These are phyloP conservation scores for Ligdia adustata DNA, from an alignment of 2,888 invertebrate genomes.

Conservation along the genomic window DNA sequence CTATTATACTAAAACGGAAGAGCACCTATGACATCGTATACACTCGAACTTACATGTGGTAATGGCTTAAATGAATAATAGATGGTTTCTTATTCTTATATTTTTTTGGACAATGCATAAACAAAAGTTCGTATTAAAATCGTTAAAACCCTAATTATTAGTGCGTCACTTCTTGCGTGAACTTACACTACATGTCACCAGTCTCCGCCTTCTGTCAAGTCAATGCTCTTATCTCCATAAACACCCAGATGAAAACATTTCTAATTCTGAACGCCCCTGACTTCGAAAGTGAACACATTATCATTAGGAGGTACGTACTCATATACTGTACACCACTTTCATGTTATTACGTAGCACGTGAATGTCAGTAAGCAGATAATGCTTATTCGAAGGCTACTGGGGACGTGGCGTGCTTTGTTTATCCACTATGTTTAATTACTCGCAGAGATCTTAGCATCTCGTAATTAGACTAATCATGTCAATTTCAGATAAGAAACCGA, in stretches of 20 bases:
- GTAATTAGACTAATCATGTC: conserved; percentile 26
- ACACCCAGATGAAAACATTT: conserved; percentile 26
- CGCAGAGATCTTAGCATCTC: conserved; percentile 20
- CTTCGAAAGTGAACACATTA: conserved; percentile 37
- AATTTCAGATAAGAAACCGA: conserved; percentile 56
- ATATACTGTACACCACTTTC: conserved; percentile 47
- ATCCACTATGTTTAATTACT: conserved; percentile 29
- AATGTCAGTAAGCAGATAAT: conserved; percentile 10
- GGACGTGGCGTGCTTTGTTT: conserved; percentile 21
- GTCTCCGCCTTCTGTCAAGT: conserved; percentile 4
- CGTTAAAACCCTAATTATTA: too few relatives aligned
- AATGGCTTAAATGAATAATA: too few relatives aligned
- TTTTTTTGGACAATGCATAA: too few relatives aligned
- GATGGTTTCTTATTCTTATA: too few relatives aligned
- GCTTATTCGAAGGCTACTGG: conserved; percentile 14
- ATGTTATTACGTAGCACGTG: conserved; percentile 32
- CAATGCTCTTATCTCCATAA: conserved; percentile 28
- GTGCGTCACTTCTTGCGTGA: too few relatives aligned
- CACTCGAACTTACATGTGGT: too few relatives aligned
- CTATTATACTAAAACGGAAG: too few relatives aligned
- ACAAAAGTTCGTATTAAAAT: too few relatives aligned
- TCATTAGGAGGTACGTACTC: conserved; percentile 28
- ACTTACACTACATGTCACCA: background rate
- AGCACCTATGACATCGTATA: too few relatives aligned
- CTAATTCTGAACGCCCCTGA: conserved; percentile 33